Conservation (phyloP, 23 tunicate species). For the Trididemnum clinides region DNA sequence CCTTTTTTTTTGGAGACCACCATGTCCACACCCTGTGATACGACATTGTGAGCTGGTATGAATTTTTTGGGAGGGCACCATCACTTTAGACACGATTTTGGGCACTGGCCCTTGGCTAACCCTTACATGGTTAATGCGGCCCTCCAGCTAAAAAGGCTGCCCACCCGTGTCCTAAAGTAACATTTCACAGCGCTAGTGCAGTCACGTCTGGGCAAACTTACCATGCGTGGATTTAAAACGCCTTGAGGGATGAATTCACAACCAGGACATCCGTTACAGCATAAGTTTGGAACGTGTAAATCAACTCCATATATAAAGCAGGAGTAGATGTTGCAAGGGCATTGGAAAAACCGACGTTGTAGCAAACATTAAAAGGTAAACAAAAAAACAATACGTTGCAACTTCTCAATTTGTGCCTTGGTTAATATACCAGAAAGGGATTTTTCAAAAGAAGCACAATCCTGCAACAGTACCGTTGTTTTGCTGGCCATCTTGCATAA, state of each 20-base stretch:
- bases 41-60: too few relatives aligned
- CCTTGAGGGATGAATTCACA: not conserved
- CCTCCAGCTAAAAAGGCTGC: too few relatives aligned
- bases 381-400: not conserved
- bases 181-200: not conserved
- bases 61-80: too few relatives aligned
- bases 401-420: not conserved
- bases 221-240: not conserved
- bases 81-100: too few relatives aligned
- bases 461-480: not conserved
- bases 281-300: not conserved
- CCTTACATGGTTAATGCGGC: too few relatives aligned
- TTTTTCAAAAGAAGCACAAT: not conserved
- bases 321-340: not conserved
- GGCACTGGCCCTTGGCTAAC: too few relatives aligned
- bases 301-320: not conserved
- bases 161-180: not conserved
- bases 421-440: not conserved
- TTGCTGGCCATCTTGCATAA: not conserved
- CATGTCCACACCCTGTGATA: too few relatives aligned
- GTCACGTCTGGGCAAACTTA: not conserved
- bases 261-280: not conserved
- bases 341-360: not conserved
- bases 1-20: too few relatives aligned
- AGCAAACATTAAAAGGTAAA: not conserved